A percentile compares a stretch with the other conserved stretches of the same genome.
phyloP scores from a whole-genome alignment of 2,113 vertebrate species.

The Thryonomys swinderianus region DNA sequence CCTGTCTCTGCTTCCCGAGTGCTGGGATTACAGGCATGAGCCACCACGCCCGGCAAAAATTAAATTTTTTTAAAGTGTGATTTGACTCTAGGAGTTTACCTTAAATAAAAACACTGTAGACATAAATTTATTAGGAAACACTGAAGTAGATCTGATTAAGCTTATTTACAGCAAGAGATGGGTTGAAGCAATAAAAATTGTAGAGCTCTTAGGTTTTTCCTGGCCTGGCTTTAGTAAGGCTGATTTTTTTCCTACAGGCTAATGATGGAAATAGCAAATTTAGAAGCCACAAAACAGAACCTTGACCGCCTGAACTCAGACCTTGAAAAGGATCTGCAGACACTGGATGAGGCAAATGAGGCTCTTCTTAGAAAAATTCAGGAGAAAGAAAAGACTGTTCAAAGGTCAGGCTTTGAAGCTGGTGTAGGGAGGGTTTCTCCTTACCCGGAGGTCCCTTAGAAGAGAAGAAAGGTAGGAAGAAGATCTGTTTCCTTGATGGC shows the following conservation, averaged over 20 bases:
- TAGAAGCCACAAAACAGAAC: constrained; percentile 64
- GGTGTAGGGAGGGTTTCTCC: neutral
- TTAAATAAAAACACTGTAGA: neutral
- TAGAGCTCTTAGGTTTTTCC: neutral
- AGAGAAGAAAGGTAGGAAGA: neutral
- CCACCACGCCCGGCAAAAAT: too few species aligned
- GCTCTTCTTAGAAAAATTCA: constrained; percentile 63
- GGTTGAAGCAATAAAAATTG: neutral
- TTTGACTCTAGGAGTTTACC: neutral
- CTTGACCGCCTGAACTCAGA: constrained; percentile 61
- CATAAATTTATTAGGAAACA: neutral
- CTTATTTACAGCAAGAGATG: neutral
- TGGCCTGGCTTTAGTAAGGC: neutral
- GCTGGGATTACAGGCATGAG: too few species aligned
- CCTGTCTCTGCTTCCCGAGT: too few species aligned
- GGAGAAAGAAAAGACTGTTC: constrained; percentile 67
- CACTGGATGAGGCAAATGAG: constrained; percentile 63
- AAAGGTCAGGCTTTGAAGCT: constrained; percentile 58
- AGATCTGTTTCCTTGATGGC: neutral
- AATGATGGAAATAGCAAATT: constrained; percentile 36
- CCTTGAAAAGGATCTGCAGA: constrained; percentile 74
- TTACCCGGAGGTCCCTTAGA: neutral
- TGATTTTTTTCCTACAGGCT: constrained; percentile 14
- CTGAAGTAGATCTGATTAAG: neutral
- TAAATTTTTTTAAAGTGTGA: neutral